A percentile compares a stretch with the other conserved stretches of the same genome.
These are phyloP conservation scores for Sesamia nonagrioides DNA, from an alignment of 1,140 invertebrate species.

Conservation along the genomic window DNA sequence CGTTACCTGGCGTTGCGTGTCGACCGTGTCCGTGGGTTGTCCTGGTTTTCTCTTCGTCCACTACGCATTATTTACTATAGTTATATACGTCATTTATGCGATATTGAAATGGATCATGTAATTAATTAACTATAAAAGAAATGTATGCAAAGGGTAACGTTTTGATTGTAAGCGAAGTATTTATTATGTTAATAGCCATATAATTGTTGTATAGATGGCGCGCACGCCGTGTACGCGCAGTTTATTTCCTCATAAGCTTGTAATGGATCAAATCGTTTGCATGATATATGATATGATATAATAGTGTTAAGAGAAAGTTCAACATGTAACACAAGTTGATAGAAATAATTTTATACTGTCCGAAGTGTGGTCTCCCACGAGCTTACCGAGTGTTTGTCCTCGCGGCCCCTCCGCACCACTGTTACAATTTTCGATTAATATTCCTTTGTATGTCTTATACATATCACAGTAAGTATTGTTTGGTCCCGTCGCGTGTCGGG, in stretches of 20 bases:
- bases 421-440: conserved; percentile 13
- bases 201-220: conserved; percentile 50
- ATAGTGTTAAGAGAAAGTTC: conserved; percentile 65
- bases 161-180: conserved; percentile 69
- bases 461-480: conserved; percentile 48
- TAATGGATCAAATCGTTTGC: conserved; percentile 73
- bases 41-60: conserved; percentile 54
- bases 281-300: conserved; percentile 53
- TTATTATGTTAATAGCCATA: conserved; percentile 55
- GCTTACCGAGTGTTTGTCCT: conserved; percentile 53
- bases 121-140: conserved; percentile 57
- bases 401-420: neutral
- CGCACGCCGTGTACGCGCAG: conserved; percentile 40
- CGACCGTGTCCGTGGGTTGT: conserved; percentile 46
- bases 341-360: conserved; percentile 81
- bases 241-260: conserved; percentile 67
- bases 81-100: conserved; percentile 52
- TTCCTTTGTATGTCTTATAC: conserved; percentile 50
- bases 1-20: conserved; percentile 4
- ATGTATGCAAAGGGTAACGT: conserved; percentile 69
- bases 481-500: neutral
- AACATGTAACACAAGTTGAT: conserved; percentile 69
- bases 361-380: conserved; percentile 67
- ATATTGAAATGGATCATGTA: conserved; percentile 30
- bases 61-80: conserved; percentile 33